Evolutionary conservation across 2,888 invertebrate species (phyloP).

Genomic region (Cerastoderma edule): DNA sequence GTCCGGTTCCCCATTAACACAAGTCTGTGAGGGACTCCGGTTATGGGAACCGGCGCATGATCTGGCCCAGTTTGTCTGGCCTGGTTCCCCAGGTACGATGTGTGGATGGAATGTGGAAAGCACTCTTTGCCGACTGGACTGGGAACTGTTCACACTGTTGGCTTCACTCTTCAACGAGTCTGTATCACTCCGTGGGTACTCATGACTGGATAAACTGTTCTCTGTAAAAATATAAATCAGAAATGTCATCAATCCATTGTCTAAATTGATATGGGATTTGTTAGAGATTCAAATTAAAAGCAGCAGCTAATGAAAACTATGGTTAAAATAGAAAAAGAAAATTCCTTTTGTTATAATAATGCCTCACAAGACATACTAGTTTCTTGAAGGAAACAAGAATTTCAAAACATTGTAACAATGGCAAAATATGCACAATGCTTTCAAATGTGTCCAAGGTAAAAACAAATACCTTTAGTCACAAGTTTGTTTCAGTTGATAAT

Average conservation of each 20-base stretch:
- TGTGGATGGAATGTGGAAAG: constrained; percentile 78
- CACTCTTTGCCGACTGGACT: constrained; percentile 68
- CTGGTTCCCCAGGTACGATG: constrained; percentile 64
- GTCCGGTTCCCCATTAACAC: constrained; percentile 32
- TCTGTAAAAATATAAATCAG: constrained; percentile 55
- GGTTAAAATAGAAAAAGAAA: no score
- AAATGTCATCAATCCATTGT: constrained; percentile 14
- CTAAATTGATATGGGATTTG: no score
- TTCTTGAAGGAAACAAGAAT: no score
- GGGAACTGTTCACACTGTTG: constrained; percentile 76
- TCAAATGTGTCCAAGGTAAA: no score
- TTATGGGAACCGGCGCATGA: constrained; percentile 46
- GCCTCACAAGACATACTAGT: no score
- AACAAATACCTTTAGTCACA: no score
- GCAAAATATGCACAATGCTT: no score
- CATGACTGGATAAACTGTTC: constrained; percentile 75
- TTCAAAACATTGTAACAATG: no score
- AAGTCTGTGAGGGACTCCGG: constrained; percentile 13
- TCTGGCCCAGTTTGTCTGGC: constrained; percentile 32
- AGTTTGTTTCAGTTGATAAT: no score
- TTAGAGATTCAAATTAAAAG: no score
- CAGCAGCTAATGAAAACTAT: no score
- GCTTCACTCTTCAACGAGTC: constrained; percentile 77
- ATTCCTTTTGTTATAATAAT: no score
- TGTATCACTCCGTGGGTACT: constrained; percentile 76